Base-by-base conservation (phyloP, 2,888 invertebrate species). In the Rutpela maculata region DNA sequence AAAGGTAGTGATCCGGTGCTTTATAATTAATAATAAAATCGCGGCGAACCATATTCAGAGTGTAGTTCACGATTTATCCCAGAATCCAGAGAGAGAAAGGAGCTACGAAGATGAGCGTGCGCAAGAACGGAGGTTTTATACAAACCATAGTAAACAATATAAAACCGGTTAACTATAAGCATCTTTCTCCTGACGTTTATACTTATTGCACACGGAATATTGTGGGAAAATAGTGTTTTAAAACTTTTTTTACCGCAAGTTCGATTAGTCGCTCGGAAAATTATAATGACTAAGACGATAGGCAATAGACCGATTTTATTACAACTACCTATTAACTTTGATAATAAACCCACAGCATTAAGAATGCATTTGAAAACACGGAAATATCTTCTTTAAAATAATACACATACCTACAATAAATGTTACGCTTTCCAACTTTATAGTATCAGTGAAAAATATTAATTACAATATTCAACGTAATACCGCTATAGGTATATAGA, bases 381-480 rank as follows among this genome's bases (percentile, higher is more conserved):
- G 86, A 86, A 86, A 85, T 82, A 82, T 85, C 86, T 86, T 86
- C 86, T 84, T 83, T 76, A 80, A 81, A 84, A 82, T 77, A 80
- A 15, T 50, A 43, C 43, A 43, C 31, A 35, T 35, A 35, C 62
- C n/a, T 63, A 38, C 63, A 63, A 35, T 18, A 63, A 15, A 43
- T 43, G 87, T 87, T 86, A 88, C 88, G 88, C 88, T 88, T 88
- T 88, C 88, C 84, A 87, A 87, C 86, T 86, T 86, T 83, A 85
- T 82, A 81, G 84, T 84, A 85, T 87, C 83, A 83, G 82, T 81
- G 82, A 82, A 86, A 85, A 84, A 83, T 80, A 81, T 80, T 81
- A 78, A 79, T 79, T 78, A 57, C 60, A 26, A 26, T 26, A 26
- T 4, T 26, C 59, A 63, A 67, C 50, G 72, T 74, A 79, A 76